Evolutionary conservation across 2,888 invertebrate genomes (phyloP).

Genomic region (Andrena bucephala): DNA sequence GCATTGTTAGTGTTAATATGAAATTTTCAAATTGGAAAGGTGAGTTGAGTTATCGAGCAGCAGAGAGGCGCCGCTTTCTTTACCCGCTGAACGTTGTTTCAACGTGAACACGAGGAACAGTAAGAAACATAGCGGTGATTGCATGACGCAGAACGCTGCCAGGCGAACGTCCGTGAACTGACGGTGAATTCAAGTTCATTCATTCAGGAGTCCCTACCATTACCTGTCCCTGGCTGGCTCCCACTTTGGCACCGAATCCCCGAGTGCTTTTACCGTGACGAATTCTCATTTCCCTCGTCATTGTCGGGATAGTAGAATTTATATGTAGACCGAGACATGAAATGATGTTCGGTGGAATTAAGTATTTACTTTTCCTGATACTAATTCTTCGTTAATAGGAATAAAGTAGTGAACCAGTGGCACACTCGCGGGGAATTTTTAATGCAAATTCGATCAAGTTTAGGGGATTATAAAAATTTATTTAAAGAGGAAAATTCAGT

Average conservation of each 20-base stretch:
- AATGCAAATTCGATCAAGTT: too few species aligned
- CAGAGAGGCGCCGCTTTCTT: constrained; percentile 2
- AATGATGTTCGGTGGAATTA: too few species aligned
- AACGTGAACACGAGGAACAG: constrained; percentile 40
- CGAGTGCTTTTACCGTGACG: constrained; percentile 25
- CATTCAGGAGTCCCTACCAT: constrained; percentile 37
- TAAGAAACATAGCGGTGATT: constrained; percentile 22
- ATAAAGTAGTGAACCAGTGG: too few species aligned
- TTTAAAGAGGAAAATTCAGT: too few species aligned
- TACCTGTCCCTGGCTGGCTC: constrained; percentile 54
- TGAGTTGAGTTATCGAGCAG: background rate
- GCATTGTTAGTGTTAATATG: too few species aligned
- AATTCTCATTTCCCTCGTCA: background rate
- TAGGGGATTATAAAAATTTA: too few species aligned
- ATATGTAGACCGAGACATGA: too few species aligned
- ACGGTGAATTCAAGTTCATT: constrained; percentile 67
- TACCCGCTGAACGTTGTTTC: constrained; percentile 58
- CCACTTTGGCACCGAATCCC: constrained; percentile 35
- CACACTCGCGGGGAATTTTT: too few species aligned
- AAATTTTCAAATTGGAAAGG: too few species aligned
- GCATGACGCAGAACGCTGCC: constrained; percentile 59
- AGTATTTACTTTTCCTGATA: too few species aligned
- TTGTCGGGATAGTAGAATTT: too few species aligned
- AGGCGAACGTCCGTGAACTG: constrained; percentile 72
- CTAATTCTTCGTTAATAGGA: too few species aligned